phyloP scores from a whole-genome alignment of 1,140 invertebrate genomes.

The Belonocnema kinseyi region DNA sequence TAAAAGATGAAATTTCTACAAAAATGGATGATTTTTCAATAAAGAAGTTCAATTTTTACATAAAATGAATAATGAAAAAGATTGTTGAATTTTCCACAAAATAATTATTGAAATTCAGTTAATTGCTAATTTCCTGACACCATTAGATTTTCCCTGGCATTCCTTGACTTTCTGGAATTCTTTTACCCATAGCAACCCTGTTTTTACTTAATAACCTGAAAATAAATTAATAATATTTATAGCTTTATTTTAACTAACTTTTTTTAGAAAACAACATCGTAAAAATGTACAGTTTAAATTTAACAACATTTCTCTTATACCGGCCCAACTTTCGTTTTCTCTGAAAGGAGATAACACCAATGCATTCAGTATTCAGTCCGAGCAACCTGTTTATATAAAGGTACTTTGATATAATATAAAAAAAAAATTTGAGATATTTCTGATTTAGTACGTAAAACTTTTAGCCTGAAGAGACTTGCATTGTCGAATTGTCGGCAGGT shows the following conservation, averaged over 20 bases:
- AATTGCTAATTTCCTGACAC: too few species aligned
- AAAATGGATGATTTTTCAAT: too few species aligned
- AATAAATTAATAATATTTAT: constrained; percentile 33
- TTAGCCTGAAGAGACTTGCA: constrained; percentile 40
- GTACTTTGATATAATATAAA: constrained; percentile 37
- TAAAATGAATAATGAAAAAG: too few species aligned
- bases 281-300: constrained; percentile 54
- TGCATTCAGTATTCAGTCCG: constrained; percentile 48
- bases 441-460: constrained; percentile 8
- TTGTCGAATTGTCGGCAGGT: constrained; percentile 51
- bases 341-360: constrained; percentile 42
- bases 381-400: constrained; percentile 43
- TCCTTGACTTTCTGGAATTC: too few species aligned
- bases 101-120: too few species aligned
- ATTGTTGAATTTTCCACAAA: too few species aligned
- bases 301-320: constrained; percentile 57
- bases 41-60: too few species aligned
- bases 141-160: too few species aligned
- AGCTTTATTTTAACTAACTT: constrained; percentile 4
- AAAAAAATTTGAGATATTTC: neutral
- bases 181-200: too few species aligned
- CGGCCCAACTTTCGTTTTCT: constrained; percentile 48
- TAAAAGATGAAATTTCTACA: too few species aligned
- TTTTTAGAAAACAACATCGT: constrained; percentile 37
- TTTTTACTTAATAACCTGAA: neutral